phyloP scores from a whole-genome alignment of 2,113 vertebrate genomes.

The Brachirus orientalis region DNA sequence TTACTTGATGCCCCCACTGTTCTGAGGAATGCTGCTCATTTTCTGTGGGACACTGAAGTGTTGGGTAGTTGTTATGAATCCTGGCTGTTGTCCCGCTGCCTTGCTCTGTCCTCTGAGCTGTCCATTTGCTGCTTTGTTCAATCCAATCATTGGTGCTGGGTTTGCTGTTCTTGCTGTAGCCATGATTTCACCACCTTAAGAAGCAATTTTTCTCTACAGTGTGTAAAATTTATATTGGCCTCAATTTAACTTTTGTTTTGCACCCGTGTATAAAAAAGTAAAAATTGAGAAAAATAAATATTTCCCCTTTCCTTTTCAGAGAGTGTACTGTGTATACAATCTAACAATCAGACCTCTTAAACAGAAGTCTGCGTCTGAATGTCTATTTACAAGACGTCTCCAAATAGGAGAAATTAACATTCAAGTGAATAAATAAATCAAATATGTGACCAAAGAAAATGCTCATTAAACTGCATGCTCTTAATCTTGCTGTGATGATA shows the following conservation, averaged over 20 bases:
- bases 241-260: conserved; percentile 13
- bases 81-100: conserved; percentile 56
- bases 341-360: conserved; percentile 72
- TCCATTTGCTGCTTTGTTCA: conserved; percentile 76
- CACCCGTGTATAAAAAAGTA: conserved; percentile 32
- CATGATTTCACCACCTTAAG: conserved; percentile 61
- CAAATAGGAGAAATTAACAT: conserved; percentile 81
- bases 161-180: conserved; percentile 79
- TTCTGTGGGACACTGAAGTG: conserved; percentile 58
- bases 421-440: conserved; percentile 80
- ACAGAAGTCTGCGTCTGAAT: conserved; percentile 72
- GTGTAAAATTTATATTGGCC: conserved; percentile 15
- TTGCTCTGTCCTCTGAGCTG: conserved; percentile 69
- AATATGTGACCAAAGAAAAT: conserved; percentile 56
- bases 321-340: conserved; percentile 42
- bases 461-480: conserved; percentile 20
- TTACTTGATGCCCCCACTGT: conserved; percentile 78
- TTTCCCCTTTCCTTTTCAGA: conserved; percentile 26
- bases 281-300: conserved; percentile 42
- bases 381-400: conserved; percentile 79
- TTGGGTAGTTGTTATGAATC: conserved; percentile 38
- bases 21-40: conserved; percentile 70
- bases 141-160: conserved; percentile 66
- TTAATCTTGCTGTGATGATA: conserved; percentile 6
- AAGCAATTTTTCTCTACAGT: conserved; percentile 17